Evolutionary conservation across 2,797 vertebrate genomes (phyloP).

Genomic region (Lindbergichthys nudifrons): DNA sequence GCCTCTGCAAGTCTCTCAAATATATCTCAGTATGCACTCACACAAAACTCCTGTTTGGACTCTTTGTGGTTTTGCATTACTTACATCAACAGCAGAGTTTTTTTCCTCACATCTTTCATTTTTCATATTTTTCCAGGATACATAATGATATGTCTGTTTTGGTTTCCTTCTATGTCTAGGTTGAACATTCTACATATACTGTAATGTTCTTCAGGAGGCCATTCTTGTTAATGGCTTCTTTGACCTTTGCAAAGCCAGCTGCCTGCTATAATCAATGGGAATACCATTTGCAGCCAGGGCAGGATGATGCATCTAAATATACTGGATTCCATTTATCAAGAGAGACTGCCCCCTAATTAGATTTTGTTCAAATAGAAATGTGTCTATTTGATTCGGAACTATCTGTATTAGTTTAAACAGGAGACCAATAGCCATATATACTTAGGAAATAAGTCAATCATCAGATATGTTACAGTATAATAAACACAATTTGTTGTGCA

Average conservation of each 20-base stretch:
- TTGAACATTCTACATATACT: constrained; percentile 42
- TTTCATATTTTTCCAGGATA: constrained; percentile 4
- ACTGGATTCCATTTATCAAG: constrained; percentile 56
- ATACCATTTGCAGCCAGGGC: constrained; percentile 65
- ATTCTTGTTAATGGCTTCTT: constrained; percentile 61
- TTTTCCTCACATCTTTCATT: constrained; percentile 19
- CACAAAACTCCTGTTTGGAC: constrained; percentile 33
- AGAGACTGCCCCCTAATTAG: constrained; percentile 43
- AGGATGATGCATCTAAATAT: constrained; percentile 59
- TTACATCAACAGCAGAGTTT: constrained; percentile 20
- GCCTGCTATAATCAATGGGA: constrained; percentile 72
- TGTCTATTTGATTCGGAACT: constrained; percentile 41
- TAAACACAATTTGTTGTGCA: neutral
- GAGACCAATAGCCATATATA: constrained; percentile 3
- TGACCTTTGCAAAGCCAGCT: constrained; percentile 69
- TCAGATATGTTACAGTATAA: neutral
- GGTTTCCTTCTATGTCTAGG: constrained; percentile 42
- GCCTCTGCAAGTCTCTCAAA: constrained; percentile 62
- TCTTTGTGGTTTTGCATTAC: constrained; percentile 33
- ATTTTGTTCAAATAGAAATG: constrained; percentile 43
- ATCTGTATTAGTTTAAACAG: constrained; percentile 15
- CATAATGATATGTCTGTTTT: constrained; percentile 14
- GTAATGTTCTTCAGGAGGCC: constrained; percentile 48
- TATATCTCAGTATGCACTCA: constrained; percentile 47
- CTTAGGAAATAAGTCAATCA: neutral